A percentile compares a stretch with the other conserved stretches of the same genome.
Evolutionary conservation across 1,140 invertebrate species (phyloP).

Genomic region (Macrosteles quadrilineatus): DNA sequence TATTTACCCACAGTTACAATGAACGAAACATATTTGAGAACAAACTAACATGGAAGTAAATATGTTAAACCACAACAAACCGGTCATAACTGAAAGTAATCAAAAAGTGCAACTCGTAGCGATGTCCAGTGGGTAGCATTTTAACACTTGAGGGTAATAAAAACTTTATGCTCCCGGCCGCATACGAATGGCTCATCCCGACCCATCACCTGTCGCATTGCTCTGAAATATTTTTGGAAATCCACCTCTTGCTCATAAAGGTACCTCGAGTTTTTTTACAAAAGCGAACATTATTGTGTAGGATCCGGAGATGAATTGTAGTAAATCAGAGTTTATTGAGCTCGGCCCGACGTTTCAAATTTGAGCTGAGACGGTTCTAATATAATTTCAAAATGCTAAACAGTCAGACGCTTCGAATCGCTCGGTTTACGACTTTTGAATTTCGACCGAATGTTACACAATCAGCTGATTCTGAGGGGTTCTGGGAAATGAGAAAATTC

Average conservation of each 20-base stretch:
- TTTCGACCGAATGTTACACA: neutral
- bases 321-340: slow-evolving; percentile 19
- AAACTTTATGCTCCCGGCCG: slow-evolving; percentile 6
- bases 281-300: slow-evolving; percentile 17
- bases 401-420: neutral
- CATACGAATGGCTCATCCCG: slow-evolving; percentile 13
- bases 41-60: too few relatives aligned
- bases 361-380: slow-evolving; percentile 9
- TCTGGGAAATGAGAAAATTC: too few relatives aligned
- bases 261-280: slow-evolving; percentile 17
- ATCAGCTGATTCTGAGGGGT: too few relatives aligned
- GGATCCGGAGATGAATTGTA: neutral
- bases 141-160: slow-evolving; percentile 12
- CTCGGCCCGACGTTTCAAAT: neutral
- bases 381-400: slow-evolving; percentile 22
- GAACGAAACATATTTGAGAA: too few relatives aligned
- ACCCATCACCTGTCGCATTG: slow-evolving; percentile 17
- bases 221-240: slow-evolving; percentile 23
- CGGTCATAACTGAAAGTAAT: slow-evolving; percentile 1
- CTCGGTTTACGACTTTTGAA: slow-evolving; percentile 16
- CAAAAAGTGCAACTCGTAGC: slow-evolving; percentile 11
- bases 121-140: slow-evolving; percentile 5
- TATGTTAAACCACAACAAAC: too few relatives aligned
- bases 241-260: slow-evolving; percentile 7
- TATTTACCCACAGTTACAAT: too few relatives aligned